A percentile compares a stretch with the other conserved stretches of the same genome.
phyloP scores from a whole-genome alignment of 2,797 vertebrate genomes.

The Neomorphus geoffroyi region DNA sequence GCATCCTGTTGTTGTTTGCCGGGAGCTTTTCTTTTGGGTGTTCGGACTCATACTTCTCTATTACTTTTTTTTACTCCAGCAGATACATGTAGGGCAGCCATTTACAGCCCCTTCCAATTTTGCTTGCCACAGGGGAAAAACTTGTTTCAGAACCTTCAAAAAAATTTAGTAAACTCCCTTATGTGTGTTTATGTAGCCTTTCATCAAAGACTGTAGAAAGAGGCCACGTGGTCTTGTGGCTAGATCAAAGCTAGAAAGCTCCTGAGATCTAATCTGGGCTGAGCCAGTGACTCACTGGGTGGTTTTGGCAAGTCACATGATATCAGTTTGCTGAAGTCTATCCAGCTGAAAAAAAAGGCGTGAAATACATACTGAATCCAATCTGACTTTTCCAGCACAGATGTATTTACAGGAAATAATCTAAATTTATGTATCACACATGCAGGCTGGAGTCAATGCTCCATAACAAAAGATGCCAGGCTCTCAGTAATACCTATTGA shows the following conservation, averaged over 20 bases:
- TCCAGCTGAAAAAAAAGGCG: not conserved
- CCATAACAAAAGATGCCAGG: not conserved
- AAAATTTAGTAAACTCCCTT: constrained; percentile 33
- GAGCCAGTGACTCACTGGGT: constrained; percentile 63
- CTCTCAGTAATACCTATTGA: not conserved
- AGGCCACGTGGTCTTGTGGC: constrained; percentile 62
- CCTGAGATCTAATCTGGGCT: constrained; percentile 66
- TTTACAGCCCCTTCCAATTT: not conserved
- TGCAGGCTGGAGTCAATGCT: not conserved
- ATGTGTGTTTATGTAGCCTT: constrained; percentile 57
- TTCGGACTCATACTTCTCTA: not conserved
- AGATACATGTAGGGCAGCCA: not conserved
- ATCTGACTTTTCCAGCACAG: constrained; percentile 1
- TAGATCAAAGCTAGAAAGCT: constrained; percentile 68
- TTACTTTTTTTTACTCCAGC: not conserved
- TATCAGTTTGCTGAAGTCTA: constrained; percentile 41
- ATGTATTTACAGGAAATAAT: constrained; percentile 29
- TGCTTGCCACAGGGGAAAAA: constrained; percentile 2
- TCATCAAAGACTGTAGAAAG: constrained; percentile 68
- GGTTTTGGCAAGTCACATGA: constrained; percentile 61
- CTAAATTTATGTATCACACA: not conserved
- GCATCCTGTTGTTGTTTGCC: constrained; percentile 1
- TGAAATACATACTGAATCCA: not conserved
- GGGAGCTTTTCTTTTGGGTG: not conserved
- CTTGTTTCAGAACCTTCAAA: constrained; percentile 35